These are phyloP conservation scores for Salticus scenicus DNA, from an alignment of 2,888 invertebrate genomes.

Conservation along the genomic window DNA sequence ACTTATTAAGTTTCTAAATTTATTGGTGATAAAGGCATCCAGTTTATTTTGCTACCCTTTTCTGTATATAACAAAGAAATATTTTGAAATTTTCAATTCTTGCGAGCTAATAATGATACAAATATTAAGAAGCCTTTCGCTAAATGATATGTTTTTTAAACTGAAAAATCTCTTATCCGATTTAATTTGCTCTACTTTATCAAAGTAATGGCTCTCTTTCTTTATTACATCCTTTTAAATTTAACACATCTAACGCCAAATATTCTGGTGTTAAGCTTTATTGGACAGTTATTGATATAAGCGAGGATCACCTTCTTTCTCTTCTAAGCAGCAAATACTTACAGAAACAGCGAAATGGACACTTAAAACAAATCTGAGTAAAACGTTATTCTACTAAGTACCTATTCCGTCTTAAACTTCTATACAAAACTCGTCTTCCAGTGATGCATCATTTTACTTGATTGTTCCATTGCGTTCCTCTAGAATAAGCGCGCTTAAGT, in stretches of 20 bases:
- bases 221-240: no score
- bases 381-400: neutral
- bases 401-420: neutral
- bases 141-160: neutral
- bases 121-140: no score
- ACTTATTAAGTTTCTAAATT: no score
- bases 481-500: slow-evolving; percentile 20
- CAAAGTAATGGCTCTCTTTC: neutral
- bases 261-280: neutral
- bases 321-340: neutral
- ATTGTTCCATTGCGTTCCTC: slow-evolving; percentile 25
- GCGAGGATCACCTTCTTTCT: neutral
- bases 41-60: no score
- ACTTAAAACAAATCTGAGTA: neutral
- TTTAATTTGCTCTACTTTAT: neutral
- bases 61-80: no score
- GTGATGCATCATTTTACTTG: slow-evolving; percentile 19
- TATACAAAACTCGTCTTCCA: neutral
- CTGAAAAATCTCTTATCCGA: neutral
- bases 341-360: neutral
- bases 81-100: no score
- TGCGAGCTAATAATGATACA: no score
- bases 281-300: neutral
- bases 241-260: neutral
- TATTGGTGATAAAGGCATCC: no score